Percentiles rank a stretch among this genome's conserved stretches.
These are phyloP conservation scores for Stegana nigrithorax DNA, from an alignment of 2,888 invertebrate species.

Conservation along the genomic window DNA sequence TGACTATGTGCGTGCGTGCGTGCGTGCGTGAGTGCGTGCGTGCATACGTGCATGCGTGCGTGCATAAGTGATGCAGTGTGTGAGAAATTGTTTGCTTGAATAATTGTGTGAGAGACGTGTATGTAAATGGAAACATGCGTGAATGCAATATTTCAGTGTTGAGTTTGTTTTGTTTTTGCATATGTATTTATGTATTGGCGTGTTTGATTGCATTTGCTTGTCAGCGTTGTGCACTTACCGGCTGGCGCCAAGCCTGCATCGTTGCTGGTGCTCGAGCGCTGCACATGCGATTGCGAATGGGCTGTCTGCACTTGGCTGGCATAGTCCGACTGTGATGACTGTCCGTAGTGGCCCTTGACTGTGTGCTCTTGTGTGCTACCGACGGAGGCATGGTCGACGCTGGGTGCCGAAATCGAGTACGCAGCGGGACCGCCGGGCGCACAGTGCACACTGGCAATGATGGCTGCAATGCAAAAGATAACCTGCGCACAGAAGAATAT, in stretches of 20 bases:
- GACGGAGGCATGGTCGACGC: slow-evolving; percentile 66
- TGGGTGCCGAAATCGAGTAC: slow-evolving; percentile 67
- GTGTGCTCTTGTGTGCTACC: slow-evolving; percentile 68
- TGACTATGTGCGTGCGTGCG: slow-evolving; percentile 1
- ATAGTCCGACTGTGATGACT: slow-evolving; percentile 68
- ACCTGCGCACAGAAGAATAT: slow-evolving; percentile 41
- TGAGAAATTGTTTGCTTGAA: neutral
- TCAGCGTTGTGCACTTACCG: slow-evolving; percentile 39
- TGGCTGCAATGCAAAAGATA: slow-evolving; percentile 61
- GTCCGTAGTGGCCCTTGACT: slow-evolving; percentile 67
- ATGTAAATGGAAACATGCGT: too few relatives aligned
- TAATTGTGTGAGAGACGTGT: slow-evolving; percentile 6
- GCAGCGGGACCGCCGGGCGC: slow-evolving; percentile 67
- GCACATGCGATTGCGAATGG: slow-evolving; percentile 67
- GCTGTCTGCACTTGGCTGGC: slow-evolving; percentile 68
- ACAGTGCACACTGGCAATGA: slow-evolving; percentile 64
- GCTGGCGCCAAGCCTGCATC: slow-evolving; percentile 64
- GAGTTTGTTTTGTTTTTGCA: neutral
- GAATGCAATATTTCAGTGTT: neutral
- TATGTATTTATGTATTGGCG: neutral
- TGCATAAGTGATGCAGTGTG: neutral
- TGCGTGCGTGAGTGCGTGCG: neutral
- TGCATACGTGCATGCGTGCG: neutral
- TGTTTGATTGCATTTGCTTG: neutral
- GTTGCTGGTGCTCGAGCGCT: slow-evolving; percentile 67